Base-by-base conservation (phyloP, 2,113 vertebrate species). In the Morone saxatilis region DNA sequence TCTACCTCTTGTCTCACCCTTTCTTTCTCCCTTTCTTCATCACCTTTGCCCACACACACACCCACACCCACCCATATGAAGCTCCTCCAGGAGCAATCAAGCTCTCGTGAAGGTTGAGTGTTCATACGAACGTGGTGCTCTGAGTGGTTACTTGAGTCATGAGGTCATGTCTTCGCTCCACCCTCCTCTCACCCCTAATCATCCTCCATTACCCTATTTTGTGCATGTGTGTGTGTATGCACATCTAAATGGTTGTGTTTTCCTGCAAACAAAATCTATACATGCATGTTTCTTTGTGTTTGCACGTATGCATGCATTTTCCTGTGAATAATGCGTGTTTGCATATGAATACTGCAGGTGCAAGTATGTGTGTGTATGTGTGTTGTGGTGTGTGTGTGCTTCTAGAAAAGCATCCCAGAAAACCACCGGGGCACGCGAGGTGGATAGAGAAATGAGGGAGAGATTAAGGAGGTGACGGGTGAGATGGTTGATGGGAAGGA, bases 1-100 rank as follows among this genome's bases (percentile, higher is more conserved):
- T 83, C 65, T 48, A 6, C 45, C 87, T 85, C 87, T 80, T 54
- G 41, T 89, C 78, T 25, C 48, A 69, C 45, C 13, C 76, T 59
- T 71, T 87, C 86, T 92, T 85, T 80, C 59, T 87, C 72, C 47
- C 14, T 88, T 91, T 91, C 92, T 91, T 88, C 74, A 54, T 88
- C 79, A 80, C 78, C 86, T 89, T 72, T 85, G 73, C 57, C 59
- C 72, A n/a, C 61, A 47, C 74, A 56, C 73, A 38, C 75, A 57
- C 17, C 56, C 57, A 36, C 68, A 68, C 62, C 60, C 70, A 51
- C 40, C 40, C 43, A 19, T 7, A 47, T 1, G 50, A 20, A 41
- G 60, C 83, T 91, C 84, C 88, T 93, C 76, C 82, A 86, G 88
- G 87, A 92, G 90, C 89, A 94, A 94, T 94, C 93, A 94, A 91